Base-by-base conservation (phyloP, 1,140 invertebrate species). In the Myzus persicae region DNA sequence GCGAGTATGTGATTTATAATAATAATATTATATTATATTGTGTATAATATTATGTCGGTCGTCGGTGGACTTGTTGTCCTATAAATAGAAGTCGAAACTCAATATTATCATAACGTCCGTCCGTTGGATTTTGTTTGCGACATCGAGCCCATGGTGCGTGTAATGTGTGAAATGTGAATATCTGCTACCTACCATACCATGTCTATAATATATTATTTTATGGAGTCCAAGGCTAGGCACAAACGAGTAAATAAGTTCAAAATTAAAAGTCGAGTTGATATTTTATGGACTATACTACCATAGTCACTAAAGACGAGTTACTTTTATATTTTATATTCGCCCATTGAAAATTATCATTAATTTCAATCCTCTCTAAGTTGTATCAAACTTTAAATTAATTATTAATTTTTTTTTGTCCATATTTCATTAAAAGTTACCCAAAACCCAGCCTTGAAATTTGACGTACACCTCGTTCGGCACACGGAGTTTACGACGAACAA, bases 61-160 rank as follows among this genome's bases (percentile, higher is more conserved):
- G 59, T 54, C 87, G 46, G 7, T 24, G 20, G 85, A 54, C 48
- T 89, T 89, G 24, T 85, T 40, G 87, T 89, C n/a, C 46, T 38
- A 51, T 89, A 89, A 89, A 89, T 54, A 89, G 48, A 89, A 89
- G n/a, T 51, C 48, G 88, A 89, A 54, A 89, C 88, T 89, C 87
- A 24, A 48, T 48, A 88, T 36, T 48, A 84, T 84, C 40, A 48
- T 54, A 54, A 18, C 36, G 88, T 89, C 48, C 11, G 46, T 89
- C 48, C 24, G 22, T 54, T 89, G n/a, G 46, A 36, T 89, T 89
- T 48, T 54, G 88, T 40, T 89, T 89, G 46, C 88, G 88, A 89
- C 87, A 89, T 89, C 48, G 44, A n/a, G 8, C 87, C 22, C 22
- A 20, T 38, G n/a, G 46, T 38, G 87, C 48, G n/a, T 51, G 24